Evolutionary conservation across 2,888 invertebrate genomes (phyloP), one percentile per base, ranked within the genome.

Genomic region (Caenorhabditis wallacei): DNA sequence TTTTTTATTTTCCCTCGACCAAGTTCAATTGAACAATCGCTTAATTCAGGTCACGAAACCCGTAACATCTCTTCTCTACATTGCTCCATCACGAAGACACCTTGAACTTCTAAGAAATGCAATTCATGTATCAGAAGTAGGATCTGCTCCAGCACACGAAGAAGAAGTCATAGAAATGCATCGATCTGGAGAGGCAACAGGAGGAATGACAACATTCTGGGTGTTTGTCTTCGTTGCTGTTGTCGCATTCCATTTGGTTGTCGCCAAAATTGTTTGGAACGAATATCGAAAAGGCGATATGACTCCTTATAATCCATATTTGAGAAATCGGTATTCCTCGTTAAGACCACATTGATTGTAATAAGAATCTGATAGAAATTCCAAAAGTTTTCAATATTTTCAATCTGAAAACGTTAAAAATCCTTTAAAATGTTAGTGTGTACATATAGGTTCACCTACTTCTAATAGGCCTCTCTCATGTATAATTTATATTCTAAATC

Each of bases 141-240:
- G 91, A 92, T 84, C 92, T 94, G 97, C 97, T 13, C 97, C 97
- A 0, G 95, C 97, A 0, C 96, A 96, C 91, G 96, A 96, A 91
- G 95, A 96, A 91, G 95, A 96, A 92, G 95, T 97, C 13, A 95
- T 97, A 90, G 96, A 96, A 0, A 93, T 96, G 88, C 97, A 97
- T 92, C 64, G 82, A 24, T 61, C 66, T 92, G 97, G 97, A 0
- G 95, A 96, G 93, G 95, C 95, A 87, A 94, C 96, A 87, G 96
- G 96, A 43, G 97, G 97, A 0, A 93, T 97, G 54, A 95, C 96
- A 0, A 93, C 96, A 59, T 97, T 97, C 93, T 97, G 97, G 97
- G 95, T 96, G 59, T 95, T 96, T 82, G 95, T 97, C 87, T 95
- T 95, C 92, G 94, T 97, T 85, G 96, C 97, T 89, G 94, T 96